These are phyloP conservation scores for Battus philenor DNA, from an alignment of 1,140 invertebrate genomes.

Conservation along the genomic window DNA sequence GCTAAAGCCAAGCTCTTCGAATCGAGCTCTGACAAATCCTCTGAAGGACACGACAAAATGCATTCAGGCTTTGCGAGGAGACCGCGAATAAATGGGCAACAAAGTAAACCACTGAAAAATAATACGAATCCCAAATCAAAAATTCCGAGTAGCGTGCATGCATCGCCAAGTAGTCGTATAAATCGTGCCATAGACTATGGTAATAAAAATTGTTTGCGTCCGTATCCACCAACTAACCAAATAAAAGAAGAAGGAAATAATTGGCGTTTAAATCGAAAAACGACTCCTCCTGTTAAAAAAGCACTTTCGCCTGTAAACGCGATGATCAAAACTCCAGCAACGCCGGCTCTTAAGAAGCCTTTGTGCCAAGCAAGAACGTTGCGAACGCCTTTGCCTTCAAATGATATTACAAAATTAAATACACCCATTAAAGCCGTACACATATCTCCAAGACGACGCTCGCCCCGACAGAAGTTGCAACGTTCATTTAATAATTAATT, in stretches of 20 bases:
- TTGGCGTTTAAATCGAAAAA: slow-evolving; percentile 36
- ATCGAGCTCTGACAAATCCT: slow-evolving; percentile 67
- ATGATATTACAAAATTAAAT: slow-evolving; percentile 41
- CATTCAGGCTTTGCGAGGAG: slow-evolving; percentile 53
- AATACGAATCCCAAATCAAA: slow-evolving; percentile 35
- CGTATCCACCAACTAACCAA: slow-evolving; percentile 15
- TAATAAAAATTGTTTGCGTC: slow-evolving; percentile 6
- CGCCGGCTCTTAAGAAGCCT: slow-evolving; percentile 51
- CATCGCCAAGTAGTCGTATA: slow-evolving; percentile 8
- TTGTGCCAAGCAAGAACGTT: slow-evolving; percentile 44
- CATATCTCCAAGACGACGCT: slow-evolving; percentile 56
- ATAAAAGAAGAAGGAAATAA: slow-evolving; percentile 25
- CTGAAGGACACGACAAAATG: slow-evolving; percentile 48
- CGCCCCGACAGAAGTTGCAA: slow-evolving; percentile 51
- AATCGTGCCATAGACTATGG: neutral
- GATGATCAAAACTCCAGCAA: slow-evolving; percentile 37
- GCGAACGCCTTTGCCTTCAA: slow-evolving; percentile 28
- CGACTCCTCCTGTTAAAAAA: slow-evolving; percentile 44
- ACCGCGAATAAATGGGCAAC: slow-evolving; percentile 42
- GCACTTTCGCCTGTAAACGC: slow-evolving; percentile 45
- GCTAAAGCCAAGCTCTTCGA: slow-evolving; percentile 81
- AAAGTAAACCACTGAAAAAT: slow-evolving; percentile 37
- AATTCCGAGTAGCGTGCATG: neutral
- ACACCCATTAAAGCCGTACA: slow-evolving; percentile 61
- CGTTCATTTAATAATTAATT: slow-evolving; percentile 25